phyloP scores from a whole-genome alignment of 2,888 invertebrate genomes.

The Cantharis nigra region DNA sequence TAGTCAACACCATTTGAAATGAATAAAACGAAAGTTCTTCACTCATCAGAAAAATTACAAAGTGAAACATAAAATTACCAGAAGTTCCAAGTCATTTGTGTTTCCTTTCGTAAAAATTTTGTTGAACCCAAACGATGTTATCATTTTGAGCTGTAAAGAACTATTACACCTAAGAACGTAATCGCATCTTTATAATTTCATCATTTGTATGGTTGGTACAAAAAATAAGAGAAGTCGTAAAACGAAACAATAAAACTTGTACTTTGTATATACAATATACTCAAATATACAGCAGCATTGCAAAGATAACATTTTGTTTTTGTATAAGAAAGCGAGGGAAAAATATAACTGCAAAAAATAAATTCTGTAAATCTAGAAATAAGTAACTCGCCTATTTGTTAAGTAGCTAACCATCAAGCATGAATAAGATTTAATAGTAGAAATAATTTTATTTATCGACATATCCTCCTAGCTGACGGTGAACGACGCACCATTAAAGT shows the following conservation, averaged over 20 bases:
- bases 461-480: slow-evolving; percentile 7
- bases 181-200: not conserved
- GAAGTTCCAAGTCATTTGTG: not conserved
- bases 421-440: slow-evolving; percentile 1
- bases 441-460: slow-evolving; percentile 6
- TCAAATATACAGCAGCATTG: not conserved
- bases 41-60: not conserved
- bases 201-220: slow-evolving; percentile 1
- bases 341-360: not conserved
- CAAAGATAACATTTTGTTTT: not conserved
- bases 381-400: not conserved
- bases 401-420: not conserved
- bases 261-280: not conserved
- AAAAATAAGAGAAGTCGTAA: slow-evolving; percentile 7
- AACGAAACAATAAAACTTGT: slow-evolving; percentile 7
- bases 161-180: not conserved
- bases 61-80: not conserved
- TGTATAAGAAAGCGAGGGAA: not conserved
- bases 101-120: not conserved
- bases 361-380: not conserved
- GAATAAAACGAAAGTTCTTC: not conserved
- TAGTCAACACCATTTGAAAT: not conserved
- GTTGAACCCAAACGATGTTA: not conserved
- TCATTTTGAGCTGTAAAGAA: not conserved
- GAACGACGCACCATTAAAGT: slow-evolving; percentile 10